Conservation (phyloP, 2,113 vertebrate species). For the Bothrops jararaca region DNA sequence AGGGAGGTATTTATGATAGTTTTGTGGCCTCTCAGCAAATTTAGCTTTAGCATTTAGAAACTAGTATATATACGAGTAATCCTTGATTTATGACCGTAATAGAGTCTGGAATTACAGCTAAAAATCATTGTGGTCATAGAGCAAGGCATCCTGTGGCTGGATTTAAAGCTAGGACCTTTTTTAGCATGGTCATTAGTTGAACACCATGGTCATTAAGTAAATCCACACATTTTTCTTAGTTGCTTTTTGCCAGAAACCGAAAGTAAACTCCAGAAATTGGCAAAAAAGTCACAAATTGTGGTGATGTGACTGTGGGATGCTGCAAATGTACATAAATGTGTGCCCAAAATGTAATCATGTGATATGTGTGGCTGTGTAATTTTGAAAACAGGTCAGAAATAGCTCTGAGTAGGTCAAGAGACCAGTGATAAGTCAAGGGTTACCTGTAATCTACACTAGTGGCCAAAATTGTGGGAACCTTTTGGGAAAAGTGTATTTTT, state of each 20-base stretch:
- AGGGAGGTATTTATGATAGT: constrained; percentile 37
- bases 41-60: constrained; percentile 18
- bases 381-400: background rate
- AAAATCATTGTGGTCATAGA: background rate
- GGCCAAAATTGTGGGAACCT: too few species aligned
- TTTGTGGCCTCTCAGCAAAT: constrained; percentile 23
- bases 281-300: background rate
- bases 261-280: background rate
- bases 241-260: background rate
- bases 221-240: background rate
- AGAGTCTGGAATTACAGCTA: background rate
- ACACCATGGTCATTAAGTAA: background rate
- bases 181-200: background rate
- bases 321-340: background rate
- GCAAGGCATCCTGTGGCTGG: background rate
- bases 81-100: background rate
- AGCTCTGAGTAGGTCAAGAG: background rate
- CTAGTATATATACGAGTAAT: background rate
- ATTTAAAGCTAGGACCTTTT: background rate
- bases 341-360: background rate
- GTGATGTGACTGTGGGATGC: background rate
- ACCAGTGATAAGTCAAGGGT: background rate
- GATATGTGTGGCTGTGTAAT: background rate
- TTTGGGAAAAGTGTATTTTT: too few species aligned
- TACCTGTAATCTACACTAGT: background rate